phyloP scores from a whole-genome alignment of 2,888 invertebrate genomes.

The Steromphala cineraria region DNA sequence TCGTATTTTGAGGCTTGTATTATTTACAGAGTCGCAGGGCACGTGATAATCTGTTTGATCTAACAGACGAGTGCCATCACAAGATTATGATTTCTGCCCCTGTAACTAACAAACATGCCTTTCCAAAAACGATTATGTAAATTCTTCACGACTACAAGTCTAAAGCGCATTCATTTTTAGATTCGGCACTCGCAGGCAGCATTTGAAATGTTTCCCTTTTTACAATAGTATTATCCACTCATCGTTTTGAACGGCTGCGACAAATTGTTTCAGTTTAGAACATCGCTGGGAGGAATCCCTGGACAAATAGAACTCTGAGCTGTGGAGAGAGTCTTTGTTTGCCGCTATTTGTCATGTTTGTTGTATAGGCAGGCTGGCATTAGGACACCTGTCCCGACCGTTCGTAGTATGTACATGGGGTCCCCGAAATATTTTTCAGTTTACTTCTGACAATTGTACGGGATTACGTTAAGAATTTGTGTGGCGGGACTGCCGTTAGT shows the following conservation, averaged over 20 bases:
- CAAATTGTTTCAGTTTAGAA: conserved; percentile 22
- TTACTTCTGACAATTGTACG: conserved; percentile 36
- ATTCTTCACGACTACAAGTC: not conserved
- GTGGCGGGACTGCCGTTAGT: conserved; percentile 14
- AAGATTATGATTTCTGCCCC: not conserved
- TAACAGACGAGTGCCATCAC: not conserved
- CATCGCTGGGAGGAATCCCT: not conserved
- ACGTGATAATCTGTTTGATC: not conserved
- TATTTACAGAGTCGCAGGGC: not conserved
- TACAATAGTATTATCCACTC: not conserved
- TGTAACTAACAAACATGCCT: not conserved
- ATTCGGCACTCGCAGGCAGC: not conserved
- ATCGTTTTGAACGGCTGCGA: not conserved
- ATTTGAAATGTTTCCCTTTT: not conserved
- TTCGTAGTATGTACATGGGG: conserved; percentile 31
- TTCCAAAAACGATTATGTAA: not conserved
- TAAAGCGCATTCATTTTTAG: not conserved
- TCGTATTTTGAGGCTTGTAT: not conserved
- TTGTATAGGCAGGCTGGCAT: conserved; percentile 13
- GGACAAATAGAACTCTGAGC: conserved; percentile 17
- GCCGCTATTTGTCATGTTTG: conserved; percentile 25
- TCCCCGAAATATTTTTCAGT: conserved; percentile 31
- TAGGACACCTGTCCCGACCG: conserved; percentile 27
- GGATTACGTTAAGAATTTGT: conserved; percentile 31
- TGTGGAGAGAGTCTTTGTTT: conserved; percentile 19